Percentiles rank a stretch among this genome's conserved stretches.
Conservation (phyloP, 1,140 invertebrate species). For the Chrysomallon squamiferum region DNA sequence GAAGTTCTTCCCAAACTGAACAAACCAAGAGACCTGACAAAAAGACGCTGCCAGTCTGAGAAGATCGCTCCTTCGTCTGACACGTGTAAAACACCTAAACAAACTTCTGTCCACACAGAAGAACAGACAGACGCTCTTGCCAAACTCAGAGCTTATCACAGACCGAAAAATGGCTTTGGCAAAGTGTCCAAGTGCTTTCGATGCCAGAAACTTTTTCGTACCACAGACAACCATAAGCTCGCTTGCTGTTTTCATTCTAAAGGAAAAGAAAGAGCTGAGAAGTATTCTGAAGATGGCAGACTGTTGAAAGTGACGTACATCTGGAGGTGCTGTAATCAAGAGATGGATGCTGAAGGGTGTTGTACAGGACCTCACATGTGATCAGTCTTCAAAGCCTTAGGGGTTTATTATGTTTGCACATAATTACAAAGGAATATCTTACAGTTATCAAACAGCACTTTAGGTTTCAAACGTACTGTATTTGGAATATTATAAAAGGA, state of each 20-base stretch:
- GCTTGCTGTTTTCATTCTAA: slow-evolving; percentile 54
- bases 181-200: slow-evolving; percentile 67
- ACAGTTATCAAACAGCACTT: no score
- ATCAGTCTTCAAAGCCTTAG: no score
- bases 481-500: no score
- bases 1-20: slow-evolving; percentile 1
- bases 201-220: slow-evolving; percentile 52
- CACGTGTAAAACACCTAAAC: no score
- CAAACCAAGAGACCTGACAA: no score
- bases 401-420: no score
- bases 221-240: slow-evolving; percentile 57
- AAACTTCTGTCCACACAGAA: background rate
- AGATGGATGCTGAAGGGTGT: slow-evolving; percentile 46
- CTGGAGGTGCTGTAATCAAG: slow-evolving; percentile 56
- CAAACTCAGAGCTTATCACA: slow-evolving; percentile 7
- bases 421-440: no score
- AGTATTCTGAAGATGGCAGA: slow-evolving; percentile 46
- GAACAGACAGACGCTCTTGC: background rate
- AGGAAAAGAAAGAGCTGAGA: slow-evolving; percentile 47
- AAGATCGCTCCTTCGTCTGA: background rate
- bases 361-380: slow-evolving; percentile 53
- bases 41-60: background rate
- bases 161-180: slow-evolving; percentile 65
- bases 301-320: slow-evolving; percentile 42
- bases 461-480: no score